A percentile compares a stretch with the other conserved stretches of the same genome.
Evolutionary conservation across 2,113 vertebrate genomes (phyloP).

Genomic region (Vireo altiloquus): DNA sequence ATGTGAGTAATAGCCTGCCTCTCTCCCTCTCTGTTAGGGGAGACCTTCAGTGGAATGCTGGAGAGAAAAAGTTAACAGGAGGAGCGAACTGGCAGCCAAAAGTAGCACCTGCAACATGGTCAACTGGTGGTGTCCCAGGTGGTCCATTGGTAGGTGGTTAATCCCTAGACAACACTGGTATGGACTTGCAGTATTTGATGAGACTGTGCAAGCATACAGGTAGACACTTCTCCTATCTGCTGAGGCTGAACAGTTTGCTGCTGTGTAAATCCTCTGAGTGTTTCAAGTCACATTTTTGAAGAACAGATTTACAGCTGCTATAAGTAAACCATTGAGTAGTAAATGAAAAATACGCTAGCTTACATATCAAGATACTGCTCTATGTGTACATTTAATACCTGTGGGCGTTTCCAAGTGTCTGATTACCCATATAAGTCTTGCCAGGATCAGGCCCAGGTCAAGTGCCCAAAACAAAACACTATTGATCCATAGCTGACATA

Average conservation of each 20-base stretch:
- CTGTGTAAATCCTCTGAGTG: background rate
- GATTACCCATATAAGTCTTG: background rate
- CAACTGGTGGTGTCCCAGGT: constrained; percentile 76
- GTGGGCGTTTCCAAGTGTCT: background rate
- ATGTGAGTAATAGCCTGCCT: background rate
- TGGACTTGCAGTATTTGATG: background rate
- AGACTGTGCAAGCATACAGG: fast-evolving
- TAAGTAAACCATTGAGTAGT: background rate
- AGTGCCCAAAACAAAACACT: background rate
- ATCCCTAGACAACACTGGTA: background rate
- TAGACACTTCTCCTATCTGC: background rate
- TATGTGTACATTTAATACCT: background rate
- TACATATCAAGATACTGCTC: background rate
- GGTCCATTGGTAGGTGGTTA: constrained; percentile 81
- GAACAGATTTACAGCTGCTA: background rate
- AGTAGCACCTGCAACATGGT: constrained; percentile 92
- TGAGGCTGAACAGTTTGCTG: background rate
- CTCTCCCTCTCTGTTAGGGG: constrained; percentile 65
- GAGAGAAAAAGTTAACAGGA: constrained; percentile 94
- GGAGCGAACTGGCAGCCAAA: constrained; percentile 97
- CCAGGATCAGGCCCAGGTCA: background rate
- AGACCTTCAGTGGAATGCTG: constrained; percentile 86
- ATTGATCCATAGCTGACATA: background rate
- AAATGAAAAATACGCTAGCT: background rate
- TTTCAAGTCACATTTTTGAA: background rate